Evolutionary conservation across 2,888 invertebrate genomes (phyloP), one percentile per base, ranked within the genome.

Genomic region (Molorchus minor): DNA sequence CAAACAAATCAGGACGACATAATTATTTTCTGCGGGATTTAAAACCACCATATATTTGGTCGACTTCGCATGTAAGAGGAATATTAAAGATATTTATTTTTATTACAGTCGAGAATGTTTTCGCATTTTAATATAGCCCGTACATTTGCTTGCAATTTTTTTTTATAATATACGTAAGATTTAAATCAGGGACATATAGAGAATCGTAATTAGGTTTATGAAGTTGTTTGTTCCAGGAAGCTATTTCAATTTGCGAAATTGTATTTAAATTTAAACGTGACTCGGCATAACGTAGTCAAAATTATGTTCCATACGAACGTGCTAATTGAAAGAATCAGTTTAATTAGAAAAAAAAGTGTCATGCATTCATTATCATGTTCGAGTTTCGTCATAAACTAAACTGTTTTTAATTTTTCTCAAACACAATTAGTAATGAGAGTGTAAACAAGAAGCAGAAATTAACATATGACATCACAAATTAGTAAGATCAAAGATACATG

Each of bases 61-160:
- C 67, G 60, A 65, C 67, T 62, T 55, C 59, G 58, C 58, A 56
- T 62, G 62, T 63, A 56, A 43, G 46, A 45, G 55, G 69, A 67
- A 71, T 70, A 69, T 69, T 65, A 70, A 70, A 52, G 52, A 60
- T 53, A 66, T 70, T 67, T 65, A 65, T 69, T 67, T 67, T 67
- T 70, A 68, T 70, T 64, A 66, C 52, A 41, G 17, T n/a, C 30
- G 40, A 41, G 41, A 8, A 41, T 17, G 52, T 41, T 52, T 52
- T 52, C 30, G 52, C 52, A 52, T 52, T 30, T 52, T 52, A 52
- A 52, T 52, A 30, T 1, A 4, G 20, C 15, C 49, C 49, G 49
- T 49, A 49, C 49, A 38, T 49, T 38, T 49, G 17, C 49, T 49
- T 49, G 49, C 52, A 52, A 41, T 52, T 52, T 52, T 44, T 38